Percentiles rank a stretch among this genome's conserved stretches.
phyloP scores from a whole-genome alignment of 2,888 invertebrate genomes.

The Drosophila planitibia region DNA sequence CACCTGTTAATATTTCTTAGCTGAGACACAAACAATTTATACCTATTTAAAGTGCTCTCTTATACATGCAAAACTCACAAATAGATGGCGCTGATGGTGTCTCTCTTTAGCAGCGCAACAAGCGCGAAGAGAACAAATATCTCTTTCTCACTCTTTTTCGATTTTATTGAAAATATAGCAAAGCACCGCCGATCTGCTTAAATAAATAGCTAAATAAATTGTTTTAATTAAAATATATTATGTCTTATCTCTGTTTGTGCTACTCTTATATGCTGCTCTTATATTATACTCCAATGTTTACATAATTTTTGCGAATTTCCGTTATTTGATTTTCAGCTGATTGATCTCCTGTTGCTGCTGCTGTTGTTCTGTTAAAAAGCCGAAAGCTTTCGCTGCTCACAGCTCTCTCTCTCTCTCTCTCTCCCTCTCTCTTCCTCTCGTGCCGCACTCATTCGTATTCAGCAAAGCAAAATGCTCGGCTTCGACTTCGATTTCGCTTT shows the following conservation, averaged over 20 bases:
- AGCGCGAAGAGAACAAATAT: neutral
- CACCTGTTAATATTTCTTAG: neutral
- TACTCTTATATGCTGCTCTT: neutral
- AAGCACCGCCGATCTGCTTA: neutral
- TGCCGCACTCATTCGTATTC: conserved; percentile 27
- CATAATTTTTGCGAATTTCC: neutral
- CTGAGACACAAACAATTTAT: conserved; percentile 16
- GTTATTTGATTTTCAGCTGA: conserved; percentile 1
- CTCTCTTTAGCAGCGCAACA: neutral
- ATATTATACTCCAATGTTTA: neutral
- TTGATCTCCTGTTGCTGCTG: conserved; percentile 28
- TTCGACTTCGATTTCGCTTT: conserved; percentile 17
- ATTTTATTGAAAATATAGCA: neutral
- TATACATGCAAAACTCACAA: conserved; percentile 5
- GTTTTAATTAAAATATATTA: neutral
- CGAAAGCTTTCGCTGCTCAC: conserved; percentile 9
- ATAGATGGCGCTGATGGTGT: conserved; percentile 34
- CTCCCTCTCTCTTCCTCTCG: neutral
- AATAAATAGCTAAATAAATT: neutral
- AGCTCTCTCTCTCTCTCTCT: neutral
- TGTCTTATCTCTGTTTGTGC: neutral
- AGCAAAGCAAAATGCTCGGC: conserved; percentile 29
- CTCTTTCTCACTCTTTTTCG: neutral
- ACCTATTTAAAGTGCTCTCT: conserved; percentile 16
- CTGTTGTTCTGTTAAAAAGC: conserved; percentile 1